Percentiles rank a stretch among this genome's conserved stretches.
These are phyloP conservation scores for Thunnus thynnus DNA, from an alignment of 2,113 vertebrate species.

Conservation along the genomic window DNA sequence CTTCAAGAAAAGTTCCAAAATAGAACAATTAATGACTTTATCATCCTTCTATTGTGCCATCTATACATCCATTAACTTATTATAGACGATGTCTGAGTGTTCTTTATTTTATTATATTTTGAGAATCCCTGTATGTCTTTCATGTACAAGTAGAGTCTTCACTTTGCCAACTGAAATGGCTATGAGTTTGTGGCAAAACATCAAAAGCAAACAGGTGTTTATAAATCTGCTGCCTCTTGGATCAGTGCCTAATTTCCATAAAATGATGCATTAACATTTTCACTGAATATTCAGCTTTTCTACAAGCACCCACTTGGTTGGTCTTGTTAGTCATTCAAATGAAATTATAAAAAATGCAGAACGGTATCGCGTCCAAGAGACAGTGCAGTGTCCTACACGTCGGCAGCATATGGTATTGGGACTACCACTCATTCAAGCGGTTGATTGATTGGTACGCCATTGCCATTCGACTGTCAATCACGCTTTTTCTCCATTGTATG, in stretches of 20 bases:
- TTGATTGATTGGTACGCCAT: constrained; percentile 66
- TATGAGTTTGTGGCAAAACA: constrained; percentile 62
- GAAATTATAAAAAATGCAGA: constrained; percentile 73
- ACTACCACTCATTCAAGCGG: constrained; percentile 61
- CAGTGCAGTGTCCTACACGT: constrained; percentile 63
- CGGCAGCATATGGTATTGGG: constrained; percentile 74
- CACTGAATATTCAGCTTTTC: constrained; percentile 75
- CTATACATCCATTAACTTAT: constrained; percentile 37
- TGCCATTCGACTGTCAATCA: constrained; percentile 73
- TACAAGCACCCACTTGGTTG: constrained; percentile 50
- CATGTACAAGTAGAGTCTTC: constrained; percentile 19
- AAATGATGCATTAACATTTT: constrained; percentile 76
- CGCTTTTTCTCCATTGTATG: constrained; percentile 28
- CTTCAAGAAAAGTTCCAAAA: constrained; percentile 48
- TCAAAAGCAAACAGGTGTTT: constrained; percentile 78
- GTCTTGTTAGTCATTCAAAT: constrained; percentile 78
- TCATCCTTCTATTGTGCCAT: constrained; percentile 32
- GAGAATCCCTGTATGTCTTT: constrained; percentile 15
- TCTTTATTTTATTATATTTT: neutral
- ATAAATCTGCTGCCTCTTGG: constrained; percentile 62
- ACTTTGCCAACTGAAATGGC: constrained; percentile 26
- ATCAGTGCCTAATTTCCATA: constrained; percentile 74
- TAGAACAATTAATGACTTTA: constrained; percentile 53
- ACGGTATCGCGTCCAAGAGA: constrained; percentile 52
- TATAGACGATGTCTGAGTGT: neutral